Evolutionary conservation across 2,113 vertebrate species (phyloP).

Genomic region (Aegithalos caudatus): DNA sequence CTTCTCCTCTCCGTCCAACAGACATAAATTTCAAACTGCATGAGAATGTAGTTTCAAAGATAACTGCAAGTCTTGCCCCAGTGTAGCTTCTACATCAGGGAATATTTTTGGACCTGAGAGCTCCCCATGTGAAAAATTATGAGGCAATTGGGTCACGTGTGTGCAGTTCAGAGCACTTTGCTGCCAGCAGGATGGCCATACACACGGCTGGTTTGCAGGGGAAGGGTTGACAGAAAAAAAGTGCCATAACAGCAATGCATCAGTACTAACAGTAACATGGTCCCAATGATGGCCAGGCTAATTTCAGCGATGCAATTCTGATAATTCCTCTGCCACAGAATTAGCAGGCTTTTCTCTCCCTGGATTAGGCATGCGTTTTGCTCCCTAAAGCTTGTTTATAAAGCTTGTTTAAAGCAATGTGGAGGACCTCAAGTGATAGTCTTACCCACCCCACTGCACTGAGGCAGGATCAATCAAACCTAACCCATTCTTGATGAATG

Average conservation of each 20-base stretch:
- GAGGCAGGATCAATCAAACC: neutral
- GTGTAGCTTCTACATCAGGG: neutral
- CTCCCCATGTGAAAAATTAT: neutral
- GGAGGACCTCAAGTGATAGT: neutral
- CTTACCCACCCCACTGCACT: neutral
- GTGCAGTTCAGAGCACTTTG: neutral
- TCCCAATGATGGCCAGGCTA: neutral
- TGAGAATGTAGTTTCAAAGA: neutral
- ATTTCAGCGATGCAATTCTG: neutral
- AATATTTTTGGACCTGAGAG: neutral
- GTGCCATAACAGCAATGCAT: neutral
- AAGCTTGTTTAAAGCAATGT: neutral
- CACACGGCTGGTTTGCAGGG: neutral
- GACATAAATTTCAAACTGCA: neutral
- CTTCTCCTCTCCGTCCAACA: neutral
- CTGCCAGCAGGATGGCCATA: neutral
- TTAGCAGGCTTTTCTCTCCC: neutral
- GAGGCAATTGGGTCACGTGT: neutral
- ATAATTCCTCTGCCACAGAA: neutral
- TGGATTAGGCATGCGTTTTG: neutral
- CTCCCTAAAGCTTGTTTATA: neutral
- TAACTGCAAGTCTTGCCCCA: neutral
- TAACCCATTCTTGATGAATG: neutral
- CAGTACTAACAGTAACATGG: neutral
- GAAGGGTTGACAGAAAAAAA: neutral